phyloP scores from a whole-genome alignment of 1,140 invertebrate species.

The Drosophila seguyi region DNA sequence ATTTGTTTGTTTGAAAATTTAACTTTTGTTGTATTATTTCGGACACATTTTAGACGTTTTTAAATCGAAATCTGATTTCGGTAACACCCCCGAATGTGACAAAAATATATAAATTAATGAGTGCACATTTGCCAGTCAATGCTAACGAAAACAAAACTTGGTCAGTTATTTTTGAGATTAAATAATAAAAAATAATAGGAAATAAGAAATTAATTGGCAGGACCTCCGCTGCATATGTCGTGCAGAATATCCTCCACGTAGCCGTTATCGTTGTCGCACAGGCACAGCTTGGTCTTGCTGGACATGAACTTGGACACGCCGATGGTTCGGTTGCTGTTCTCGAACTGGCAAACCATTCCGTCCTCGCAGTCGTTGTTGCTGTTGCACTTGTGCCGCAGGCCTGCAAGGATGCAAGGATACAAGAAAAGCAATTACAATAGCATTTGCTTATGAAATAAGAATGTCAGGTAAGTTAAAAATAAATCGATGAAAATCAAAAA shows the following conservation, averaged over 20 bases:
- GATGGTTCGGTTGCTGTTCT: constrained; percentile 86
- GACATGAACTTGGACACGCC: constrained; percentile 80
- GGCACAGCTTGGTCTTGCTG: constrained; percentile 86
- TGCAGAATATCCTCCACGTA: constrained; percentile 86
- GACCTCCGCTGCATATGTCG: constrained; percentile 86
- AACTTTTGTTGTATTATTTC: too few relatives aligned
- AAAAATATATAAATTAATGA: too few relatives aligned
- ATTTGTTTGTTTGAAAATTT: too few relatives aligned
- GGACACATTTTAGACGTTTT: too few relatives aligned
- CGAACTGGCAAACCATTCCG: constrained; percentile 86
- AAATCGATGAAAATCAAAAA: not conserved
- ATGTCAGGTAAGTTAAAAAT: too few relatives aligned
- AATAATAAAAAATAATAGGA: not conserved
- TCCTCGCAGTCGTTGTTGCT: constrained; percentile 87
- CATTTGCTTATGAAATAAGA: too few relatives aligned
- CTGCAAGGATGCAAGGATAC: constrained; percentile 66
- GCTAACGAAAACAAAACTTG: too few relatives aligned
- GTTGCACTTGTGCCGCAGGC: constrained; percentile 86
- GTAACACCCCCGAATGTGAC: too few relatives aligned
- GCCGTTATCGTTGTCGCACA: constrained; percentile 86
- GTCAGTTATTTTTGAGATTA: too few relatives aligned
- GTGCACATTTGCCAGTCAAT: too few relatives aligned
- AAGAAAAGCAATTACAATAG: not conserved
- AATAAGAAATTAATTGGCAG: not conserved
- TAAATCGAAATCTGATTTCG: too few relatives aligned